Base-by-base conservation (phyloP, 2,888 invertebrate genomes). In the Spilosoma lubricipeda region DNA sequence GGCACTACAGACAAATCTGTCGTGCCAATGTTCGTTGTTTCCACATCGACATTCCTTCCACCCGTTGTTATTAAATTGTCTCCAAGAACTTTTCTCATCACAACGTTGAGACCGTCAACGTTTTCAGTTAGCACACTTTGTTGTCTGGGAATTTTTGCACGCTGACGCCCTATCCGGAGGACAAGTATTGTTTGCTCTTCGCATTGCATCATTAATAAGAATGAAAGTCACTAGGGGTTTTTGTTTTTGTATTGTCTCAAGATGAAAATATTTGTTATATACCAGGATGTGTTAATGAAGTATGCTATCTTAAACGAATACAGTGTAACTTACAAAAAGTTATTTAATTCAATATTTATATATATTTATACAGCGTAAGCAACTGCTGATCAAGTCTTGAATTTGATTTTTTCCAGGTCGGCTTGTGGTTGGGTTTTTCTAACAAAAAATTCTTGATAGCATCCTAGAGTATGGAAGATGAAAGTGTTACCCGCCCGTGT, bases 41-140 rank as follows among this genome's bases (percentile, higher is more conserved):
- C 84, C 86, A 82, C 85, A 88, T 87, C 82, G 80, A 81, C 87
- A 87, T 87, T 89, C 87, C 88, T 89, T 90, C 88, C 86, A 84
- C 85, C 87, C 80, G 86, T 82, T 87, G 90, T 93, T 93, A 94
- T 94, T 94, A 94, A 94, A 94, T 94, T 93, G 93, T 91, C 91
- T 88, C 89, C 64, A 85, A 81, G 85, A 94, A 94, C 89, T 94
- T 94, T 94, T 93, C 93, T 92, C 94, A 93, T 93, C 91, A 90
- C 89, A 86, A 80, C 86, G 83, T 74, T 72, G 74, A 71, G 77
- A 81, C 80, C 84, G 79, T 79, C 83, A 83, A 83, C 83, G 81
- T 86, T 84, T 85, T 87, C 85, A 87, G 86, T 87, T 87, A 87
- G 84, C 80, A 80, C 80, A 82, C 80, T 80, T 82, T 85, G 84